These are phyloP conservation scores for Syngnathus typhle DNA, from an alignment of 2,113 vertebrate genomes.

Conservation along the genomic window DNA sequence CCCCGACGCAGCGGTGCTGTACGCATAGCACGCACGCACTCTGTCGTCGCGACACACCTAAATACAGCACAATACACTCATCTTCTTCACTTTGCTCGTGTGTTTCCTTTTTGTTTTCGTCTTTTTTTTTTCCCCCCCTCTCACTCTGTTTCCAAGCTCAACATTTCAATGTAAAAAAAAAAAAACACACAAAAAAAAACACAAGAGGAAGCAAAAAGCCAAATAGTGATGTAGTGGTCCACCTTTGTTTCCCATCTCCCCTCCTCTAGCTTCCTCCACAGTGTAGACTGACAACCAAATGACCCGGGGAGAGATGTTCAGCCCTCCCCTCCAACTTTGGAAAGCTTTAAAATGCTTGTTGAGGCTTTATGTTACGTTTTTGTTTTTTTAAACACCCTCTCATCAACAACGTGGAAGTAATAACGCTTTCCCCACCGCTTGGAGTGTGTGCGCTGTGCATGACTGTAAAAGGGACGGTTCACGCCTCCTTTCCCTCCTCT, in stretches of 20 bases:
- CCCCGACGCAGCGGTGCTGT: conserved; percentile 65
- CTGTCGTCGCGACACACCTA: conserved; percentile 59
- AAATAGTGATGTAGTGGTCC: conserved; percentile 58
- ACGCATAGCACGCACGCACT: conserved; percentile 64
- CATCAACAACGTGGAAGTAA: conserved; percentile 64
- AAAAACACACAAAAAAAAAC: conserved; percentile 18
- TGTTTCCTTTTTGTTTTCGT: conserved; percentile 19
- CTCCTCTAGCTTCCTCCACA: conserved; percentile 55
- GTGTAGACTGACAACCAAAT: conserved; percentile 70
- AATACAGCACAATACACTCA: conserved; percentile 64
- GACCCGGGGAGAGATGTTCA: conserved; percentile 48
- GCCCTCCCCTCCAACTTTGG: conserved; percentile 34
- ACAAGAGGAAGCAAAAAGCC: conserved; percentile 60
- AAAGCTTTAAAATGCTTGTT: conserved; percentile 70
- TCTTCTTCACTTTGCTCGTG: conserved; percentile 32
- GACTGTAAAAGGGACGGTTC: conserved; percentile 67
- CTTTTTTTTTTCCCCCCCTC: too few relatives aligned
- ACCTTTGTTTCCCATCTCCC: conserved; percentile 51
- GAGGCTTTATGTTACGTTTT: conserved; percentile 59
- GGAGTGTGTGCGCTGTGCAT: conserved; percentile 60
- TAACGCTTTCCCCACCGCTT: conserved; percentile 61
- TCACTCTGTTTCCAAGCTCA: conserved; percentile 5
- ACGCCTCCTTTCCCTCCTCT: conserved; percentile 48
- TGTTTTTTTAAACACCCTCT: conserved; percentile 38
- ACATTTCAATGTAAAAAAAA: conserved; percentile 38